Evolutionary conservation across 2,888 invertebrate genomes (phyloP).

Genomic region (Amiota communis): DNA sequence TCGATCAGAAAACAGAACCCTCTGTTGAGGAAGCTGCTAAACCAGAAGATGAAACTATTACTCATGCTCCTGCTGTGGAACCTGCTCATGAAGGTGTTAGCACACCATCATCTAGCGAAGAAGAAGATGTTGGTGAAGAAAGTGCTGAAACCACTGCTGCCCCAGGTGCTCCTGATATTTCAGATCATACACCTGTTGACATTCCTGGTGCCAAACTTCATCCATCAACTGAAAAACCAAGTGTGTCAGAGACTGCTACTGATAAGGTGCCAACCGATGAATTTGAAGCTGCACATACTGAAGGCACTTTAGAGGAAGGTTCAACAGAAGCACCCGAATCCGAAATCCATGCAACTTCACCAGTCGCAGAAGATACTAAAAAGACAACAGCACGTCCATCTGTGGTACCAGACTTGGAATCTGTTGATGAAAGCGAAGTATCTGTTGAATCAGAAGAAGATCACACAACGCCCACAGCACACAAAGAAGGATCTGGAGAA

Average conservation of each 20-base stretch:
- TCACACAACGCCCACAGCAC: constrained; percentile 39
- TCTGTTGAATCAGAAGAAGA: constrained; percentile 66
- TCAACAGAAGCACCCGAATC: constrained; percentile 43
- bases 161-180: constrained; percentile 33
- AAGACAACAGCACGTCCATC: constrained; percentile 45
- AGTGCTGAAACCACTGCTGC: constrained; percentile 37
- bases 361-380: constrained; percentile 36
- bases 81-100: constrained; percentile 41
- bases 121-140: constrained; percentile 27
- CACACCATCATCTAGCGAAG: constrained; percentile 37
- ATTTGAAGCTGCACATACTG: constrained; percentile 35
- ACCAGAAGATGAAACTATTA: constrained; percentile 24
- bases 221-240: constrained; percentile 40
- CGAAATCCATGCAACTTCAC: constrained; percentile 34
- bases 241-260: constrained; percentile 40
- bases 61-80: constrained; percentile 44
- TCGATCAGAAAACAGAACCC: constrained; percentile 39
- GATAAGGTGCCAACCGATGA: constrained; percentile 42
- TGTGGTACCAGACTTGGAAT: constrained; percentile 56
- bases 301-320: constrained; percentile 39
- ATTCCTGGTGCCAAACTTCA: constrained; percentile 46
- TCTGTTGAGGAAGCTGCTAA: background rate
- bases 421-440: constrained; percentile 58
- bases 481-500: constrained; percentile 45
- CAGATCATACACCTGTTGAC: constrained; percentile 47